Evolutionary conservation across 2,888 invertebrate genomes (phyloP).

Genomic region (Lycophotia porphyrea): DNA sequence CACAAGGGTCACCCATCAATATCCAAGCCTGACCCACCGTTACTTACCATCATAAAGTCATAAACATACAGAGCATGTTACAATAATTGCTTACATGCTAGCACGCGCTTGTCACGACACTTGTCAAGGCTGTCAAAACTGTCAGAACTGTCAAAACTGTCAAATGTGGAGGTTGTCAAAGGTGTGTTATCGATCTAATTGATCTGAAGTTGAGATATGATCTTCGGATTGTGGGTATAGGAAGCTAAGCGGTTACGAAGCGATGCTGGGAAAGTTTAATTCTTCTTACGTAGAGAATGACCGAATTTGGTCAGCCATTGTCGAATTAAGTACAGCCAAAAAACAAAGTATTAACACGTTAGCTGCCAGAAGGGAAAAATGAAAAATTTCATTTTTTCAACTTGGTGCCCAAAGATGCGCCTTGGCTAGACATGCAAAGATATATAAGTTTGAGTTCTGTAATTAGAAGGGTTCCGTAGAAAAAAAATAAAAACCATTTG

Average conservation of each 20-base stretch:
- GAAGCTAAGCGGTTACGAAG: slow-evolving; percentile 34
- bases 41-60: slow-evolving; percentile 55
- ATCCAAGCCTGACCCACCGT: slow-evolving; percentile 35
- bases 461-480: no score
- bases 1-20: slow-evolving; percentile 42
- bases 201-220: slow-evolving; percentile 69
- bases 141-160: slow-evolving; percentile 67
- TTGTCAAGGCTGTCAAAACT: slow-evolving; percentile 61
- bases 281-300: no score
- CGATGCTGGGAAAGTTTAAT: not conserved
- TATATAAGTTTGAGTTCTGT: no score
- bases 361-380: no score
- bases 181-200: slow-evolving; percentile 72
- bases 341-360: no score
- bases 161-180: slow-evolving; percentile 66
- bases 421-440: no score
- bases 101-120: slow-evolving; percentile 67
- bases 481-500: no score
- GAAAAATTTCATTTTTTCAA: no score
- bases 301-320: no score
- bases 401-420: no score
- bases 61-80: slow-evolving; percentile 52
- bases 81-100: slow-evolving; percentile 70
- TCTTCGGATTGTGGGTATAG: slow-evolving; percentile 41
- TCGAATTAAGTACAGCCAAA: no score